A percentile compares a stretch with the other conserved stretches of the same genome.
Evolutionary conservation across 2,797 vertebrate genomes (phyloP).

Genomic region (Adrianichthys oophorus): DNA sequence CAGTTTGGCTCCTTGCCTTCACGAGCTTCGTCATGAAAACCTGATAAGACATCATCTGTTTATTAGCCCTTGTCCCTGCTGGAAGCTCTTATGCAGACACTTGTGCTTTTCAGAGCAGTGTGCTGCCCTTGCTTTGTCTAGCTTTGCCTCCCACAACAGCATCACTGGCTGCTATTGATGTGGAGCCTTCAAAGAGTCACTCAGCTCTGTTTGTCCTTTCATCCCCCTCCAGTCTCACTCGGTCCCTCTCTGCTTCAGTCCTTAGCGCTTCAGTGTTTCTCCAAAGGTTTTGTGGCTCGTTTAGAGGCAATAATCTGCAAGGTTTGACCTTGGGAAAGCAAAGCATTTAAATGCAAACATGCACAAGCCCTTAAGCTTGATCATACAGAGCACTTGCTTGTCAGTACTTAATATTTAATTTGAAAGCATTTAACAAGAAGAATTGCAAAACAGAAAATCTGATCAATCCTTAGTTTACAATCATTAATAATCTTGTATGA

Average conservation of each 20-base stretch:
- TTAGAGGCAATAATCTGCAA: constrained; percentile 33
- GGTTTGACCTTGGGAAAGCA: constrained; percentile 47
- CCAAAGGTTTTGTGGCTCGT: constrained; percentile 50
- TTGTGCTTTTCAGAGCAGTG: constrained; percentile 40
- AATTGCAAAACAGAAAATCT: neutral
- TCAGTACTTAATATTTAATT: neutral
- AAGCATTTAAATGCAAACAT: constrained; percentile 22
- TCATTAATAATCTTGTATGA: no score
- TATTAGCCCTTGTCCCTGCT: constrained; percentile 20
- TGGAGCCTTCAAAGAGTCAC: constrained; percentile 42
- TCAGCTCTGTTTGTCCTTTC: constrained; percentile 37
- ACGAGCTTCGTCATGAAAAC: constrained; percentile 29
- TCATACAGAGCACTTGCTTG: neutral
- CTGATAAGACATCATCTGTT: constrained; percentile 35
- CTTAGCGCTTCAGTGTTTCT: constrained; percentile 20
- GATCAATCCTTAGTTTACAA: neutral
- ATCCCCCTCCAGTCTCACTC: constrained; percentile 39
- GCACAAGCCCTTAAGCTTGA: constrained; percentile 1
- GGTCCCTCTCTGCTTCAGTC: constrained; percentile 20
- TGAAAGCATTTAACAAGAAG: neutral
- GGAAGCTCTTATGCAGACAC: constrained; percentile 13
- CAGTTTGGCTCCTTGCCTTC: constrained; percentile 17
- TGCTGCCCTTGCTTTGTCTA: constrained; percentile 41
- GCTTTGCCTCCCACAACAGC: constrained; percentile 21
- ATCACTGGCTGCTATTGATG: constrained; percentile 26